Evolutionary conservation across 2,888 invertebrate genomes (phyloP), one percentile per base, ranked within the genome.

Genomic region (Microctonus hyperodae): DNA sequence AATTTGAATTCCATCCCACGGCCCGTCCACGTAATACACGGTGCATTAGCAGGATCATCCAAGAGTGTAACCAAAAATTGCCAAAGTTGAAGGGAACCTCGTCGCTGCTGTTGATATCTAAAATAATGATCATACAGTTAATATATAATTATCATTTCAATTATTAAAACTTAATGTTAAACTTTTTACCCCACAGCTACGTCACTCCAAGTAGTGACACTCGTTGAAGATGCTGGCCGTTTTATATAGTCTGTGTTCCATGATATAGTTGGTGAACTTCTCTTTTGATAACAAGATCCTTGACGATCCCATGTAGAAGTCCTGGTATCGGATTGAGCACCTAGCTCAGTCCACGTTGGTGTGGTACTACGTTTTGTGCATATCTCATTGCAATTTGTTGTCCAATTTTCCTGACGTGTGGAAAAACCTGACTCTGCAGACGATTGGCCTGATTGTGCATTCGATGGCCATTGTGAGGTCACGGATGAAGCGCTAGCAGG

Each of bases 1-100:
- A 97, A 88, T 83, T 97, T 97, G 84, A 97, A 97, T 85, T 97
- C 97, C 86, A 97, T 91, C 1, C 97, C 97, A 11, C 96, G 87
- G 0, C 97, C 97, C 0, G 97, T 97, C 97, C 97, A 97, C 1
- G 95, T 93, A 69, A 97, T 96, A 81, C 94, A 94, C 64, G 93
- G 91, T 22, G 93, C 90, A 76, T 90, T 90, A 20, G 85, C 83
- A 70, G 91, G 89, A 68, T 91, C 91, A 76, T 91, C 92, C 51
- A 94, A 82, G 5, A 94, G 86, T 0, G 93, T 91, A 3, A 97
- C 96, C 56, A 97, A 87, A 85, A 97, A 97, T 86, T 97, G 97
- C 97, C 97, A 97, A 63, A 97, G 86, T 81, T 97, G 96, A 13
- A 96, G 88, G 0, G 95, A 94, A 0, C 95, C 95, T 35, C 95